phyloP scores from a whole-genome alignment of 2,888 invertebrate genomes.

The Pedicia rivosa region DNA sequence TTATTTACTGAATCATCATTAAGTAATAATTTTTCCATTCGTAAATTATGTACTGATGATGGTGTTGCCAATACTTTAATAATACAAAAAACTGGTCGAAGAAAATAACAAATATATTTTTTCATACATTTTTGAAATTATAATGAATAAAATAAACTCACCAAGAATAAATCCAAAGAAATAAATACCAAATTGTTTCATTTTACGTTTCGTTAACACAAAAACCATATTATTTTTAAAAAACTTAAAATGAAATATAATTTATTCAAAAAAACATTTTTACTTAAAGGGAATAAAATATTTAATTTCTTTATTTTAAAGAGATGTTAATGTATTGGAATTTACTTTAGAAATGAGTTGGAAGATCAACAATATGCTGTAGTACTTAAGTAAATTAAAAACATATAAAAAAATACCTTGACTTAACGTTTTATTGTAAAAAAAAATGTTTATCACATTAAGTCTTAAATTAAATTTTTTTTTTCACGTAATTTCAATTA shows the following conservation, averaged over 20 bases:
- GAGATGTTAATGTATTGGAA: too few species aligned
- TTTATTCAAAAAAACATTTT: too few species aligned
- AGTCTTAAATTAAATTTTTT: not conserved
- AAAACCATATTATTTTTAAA: conserved; percentile 11
- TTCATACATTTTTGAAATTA: not conserved
- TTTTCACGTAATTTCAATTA: conserved; percentile 37
- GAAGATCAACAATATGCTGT: too few species aligned
- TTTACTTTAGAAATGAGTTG: too few species aligned
- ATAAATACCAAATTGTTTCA: conserved; percentile 18
- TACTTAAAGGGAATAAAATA: too few species aligned
- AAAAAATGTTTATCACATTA: not conserved
- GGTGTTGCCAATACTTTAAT: conserved; percentile 12
- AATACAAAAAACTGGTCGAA: conserved; percentile 13
- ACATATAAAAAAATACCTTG: too few species aligned
- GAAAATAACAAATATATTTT: not conserved
- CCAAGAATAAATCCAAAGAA: conserved; percentile 13
- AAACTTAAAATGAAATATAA: too few species aligned
- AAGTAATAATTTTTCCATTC: too few species aligned
- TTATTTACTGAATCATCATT: too few species aligned
- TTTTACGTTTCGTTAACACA: conserved; percentile 19
- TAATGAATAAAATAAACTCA: conserved; percentile 5
- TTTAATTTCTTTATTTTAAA: too few species aligned
- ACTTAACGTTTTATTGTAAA: too few species aligned
- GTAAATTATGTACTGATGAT: not conserved
- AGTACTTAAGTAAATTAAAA: too few species aligned